Conservation (phyloP, 2,113 vertebrate species). For the Rhinoderma darwinii region DNA sequence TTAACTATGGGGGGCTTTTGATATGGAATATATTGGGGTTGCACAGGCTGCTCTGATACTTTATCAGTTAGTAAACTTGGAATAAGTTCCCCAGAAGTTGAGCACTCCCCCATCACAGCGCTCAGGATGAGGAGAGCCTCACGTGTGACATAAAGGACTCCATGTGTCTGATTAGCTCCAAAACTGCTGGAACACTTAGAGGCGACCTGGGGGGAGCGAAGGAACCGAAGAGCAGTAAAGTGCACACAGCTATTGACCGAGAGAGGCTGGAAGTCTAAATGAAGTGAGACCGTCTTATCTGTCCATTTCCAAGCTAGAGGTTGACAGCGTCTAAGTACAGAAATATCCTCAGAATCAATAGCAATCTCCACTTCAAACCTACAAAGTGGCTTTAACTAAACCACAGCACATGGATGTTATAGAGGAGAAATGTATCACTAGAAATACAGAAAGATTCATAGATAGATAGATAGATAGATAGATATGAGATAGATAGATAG, state of each 20-base stretch:
- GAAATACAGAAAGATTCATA: background rate
- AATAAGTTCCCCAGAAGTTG: background rate
- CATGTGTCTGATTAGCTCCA: background rate
- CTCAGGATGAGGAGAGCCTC: background rate
- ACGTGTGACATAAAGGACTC: background rate
- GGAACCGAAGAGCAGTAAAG: constrained; percentile 12
- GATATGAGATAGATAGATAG: background rate
- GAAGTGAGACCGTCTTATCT: constrained; percentile 31
- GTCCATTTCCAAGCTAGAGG: background rate
- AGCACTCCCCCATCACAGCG: background rate
- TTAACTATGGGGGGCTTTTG: too few species aligned
- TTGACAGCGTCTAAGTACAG: background rate
- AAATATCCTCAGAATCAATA: constrained; percentile 35
- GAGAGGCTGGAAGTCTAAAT: constrained; percentile 32
- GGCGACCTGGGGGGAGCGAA: background rate
- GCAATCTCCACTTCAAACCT: background rate
- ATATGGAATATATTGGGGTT: too few species aligned
- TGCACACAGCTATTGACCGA: constrained; percentile 12
- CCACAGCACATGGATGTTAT: background rate
- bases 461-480: background rate
- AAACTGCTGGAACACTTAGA: background rate
- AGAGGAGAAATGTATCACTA: background rate
- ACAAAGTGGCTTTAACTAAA: background rate
- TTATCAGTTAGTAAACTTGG: background rate
- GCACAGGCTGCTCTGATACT: background rate